These are phyloP conservation scores for Pangasius djambal DNA, from an alignment of 2,797 vertebrate species.

Conservation along the genomic window DNA sequence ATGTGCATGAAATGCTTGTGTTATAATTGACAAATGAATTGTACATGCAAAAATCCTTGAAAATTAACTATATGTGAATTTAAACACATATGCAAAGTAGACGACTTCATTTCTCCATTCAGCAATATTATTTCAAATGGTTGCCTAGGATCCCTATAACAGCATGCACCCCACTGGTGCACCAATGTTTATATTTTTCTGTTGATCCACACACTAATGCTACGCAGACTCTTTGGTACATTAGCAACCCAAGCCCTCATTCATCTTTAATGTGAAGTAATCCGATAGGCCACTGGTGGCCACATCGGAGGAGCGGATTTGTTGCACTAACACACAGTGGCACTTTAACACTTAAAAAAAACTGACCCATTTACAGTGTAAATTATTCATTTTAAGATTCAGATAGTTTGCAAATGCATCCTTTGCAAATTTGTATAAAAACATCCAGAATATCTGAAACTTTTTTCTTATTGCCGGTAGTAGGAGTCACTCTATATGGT, in stretches of 20 bases:
- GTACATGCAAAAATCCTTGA: not conserved
- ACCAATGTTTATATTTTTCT: conserved; percentile 33
- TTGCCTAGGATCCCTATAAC: not conserved
- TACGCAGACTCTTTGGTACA: conserved; percentile 60
- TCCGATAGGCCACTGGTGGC: conserved; percentile 64
- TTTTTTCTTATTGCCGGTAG: not conserved
- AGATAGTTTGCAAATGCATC: not conserved
- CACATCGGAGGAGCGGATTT: conserved; percentile 64
- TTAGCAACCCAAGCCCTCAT: conserved; percentile 74
- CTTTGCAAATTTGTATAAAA: not conserved
- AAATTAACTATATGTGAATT: not conserved
- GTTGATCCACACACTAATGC: conserved; percentile 54
- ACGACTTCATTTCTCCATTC: not conserved
- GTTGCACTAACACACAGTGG: conserved; percentile 53
- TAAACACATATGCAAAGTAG: not conserved
- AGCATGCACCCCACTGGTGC: not conserved
- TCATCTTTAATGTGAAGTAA: conserved; percentile 76
- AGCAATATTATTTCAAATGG: not conserved
- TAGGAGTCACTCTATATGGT: not conserved
- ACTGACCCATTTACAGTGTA: conserved; percentile 13
- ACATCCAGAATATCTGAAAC: no score
- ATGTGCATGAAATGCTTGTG: not conserved
- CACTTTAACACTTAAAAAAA: conserved; percentile 35
- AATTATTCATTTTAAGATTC: conserved; percentile 7
- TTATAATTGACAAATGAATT: not conserved